A percentile compares a stretch with the other conserved stretches of the same genome.
Conservation (phyloP, 2,888 invertebrate species). For the Trimorus sp. region DNA sequence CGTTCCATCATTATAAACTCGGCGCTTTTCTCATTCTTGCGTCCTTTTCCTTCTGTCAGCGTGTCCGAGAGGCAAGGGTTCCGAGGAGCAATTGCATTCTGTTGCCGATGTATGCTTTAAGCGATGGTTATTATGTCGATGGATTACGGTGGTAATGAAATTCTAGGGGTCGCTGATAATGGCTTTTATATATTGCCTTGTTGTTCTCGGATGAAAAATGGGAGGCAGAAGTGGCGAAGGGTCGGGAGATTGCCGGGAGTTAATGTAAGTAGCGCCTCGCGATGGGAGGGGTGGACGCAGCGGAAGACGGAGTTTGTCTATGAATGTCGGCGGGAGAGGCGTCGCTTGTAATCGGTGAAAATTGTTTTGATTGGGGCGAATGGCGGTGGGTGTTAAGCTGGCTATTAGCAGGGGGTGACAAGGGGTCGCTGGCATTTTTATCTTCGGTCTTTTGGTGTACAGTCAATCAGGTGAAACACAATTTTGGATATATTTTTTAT, state of each 20-base stretch:
- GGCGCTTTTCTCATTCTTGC: constrained; percentile 59
- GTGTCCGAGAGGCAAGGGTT: constrained; percentile 35
- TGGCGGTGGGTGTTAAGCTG: too few species aligned
- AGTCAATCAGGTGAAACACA: too few species aligned
- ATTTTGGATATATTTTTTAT: too few species aligned
- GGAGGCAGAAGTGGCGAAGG: constrained; percentile 33
- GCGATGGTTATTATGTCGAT: constrained; percentile 46
- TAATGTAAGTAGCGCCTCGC: constrained; percentile 23
- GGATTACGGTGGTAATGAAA: constrained; percentile 51
- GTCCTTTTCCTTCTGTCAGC: constrained; percentile 48
- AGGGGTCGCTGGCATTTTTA: too few species aligned
- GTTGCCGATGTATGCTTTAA: constrained; percentile 47
- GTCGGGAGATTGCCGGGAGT: constrained; percentile 21
- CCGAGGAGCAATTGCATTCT: constrained; percentile 48
- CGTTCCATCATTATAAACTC: constrained; percentile 74
- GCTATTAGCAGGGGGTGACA: too few species aligned
- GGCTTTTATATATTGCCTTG: constrained; percentile 33
- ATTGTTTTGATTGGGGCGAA: too few species aligned
- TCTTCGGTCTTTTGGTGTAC: too few species aligned
- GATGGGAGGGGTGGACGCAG: constrained; percentile 1
- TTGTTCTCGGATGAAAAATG: constrained; percentile 41
- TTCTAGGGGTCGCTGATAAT: constrained; percentile 48
- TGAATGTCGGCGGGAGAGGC: not conserved
- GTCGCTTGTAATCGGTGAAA: too few species aligned
- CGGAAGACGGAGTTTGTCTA: not conserved